phyloP scores from a whole-genome alignment of 2,113 vertebrate genomes.

The Eulacestoma nigropectus region DNA sequence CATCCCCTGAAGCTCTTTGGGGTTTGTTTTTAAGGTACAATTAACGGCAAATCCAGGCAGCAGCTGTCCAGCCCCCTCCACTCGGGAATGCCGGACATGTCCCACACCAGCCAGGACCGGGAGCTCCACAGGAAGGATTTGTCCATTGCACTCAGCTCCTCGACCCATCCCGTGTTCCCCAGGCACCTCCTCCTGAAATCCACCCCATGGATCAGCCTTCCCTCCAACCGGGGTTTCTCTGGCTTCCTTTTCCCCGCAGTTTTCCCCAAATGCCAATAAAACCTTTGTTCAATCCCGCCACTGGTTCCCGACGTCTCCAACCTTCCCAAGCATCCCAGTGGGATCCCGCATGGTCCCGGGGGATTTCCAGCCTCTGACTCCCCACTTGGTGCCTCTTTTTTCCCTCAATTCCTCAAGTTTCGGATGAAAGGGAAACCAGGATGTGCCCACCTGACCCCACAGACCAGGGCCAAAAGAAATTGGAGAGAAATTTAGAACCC shows the following conservation, averaged over 20 bases:
- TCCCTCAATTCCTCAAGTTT: not conserved
- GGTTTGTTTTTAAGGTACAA: slow-evolving; percentile 1
- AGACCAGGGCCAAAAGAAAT: not conserved
- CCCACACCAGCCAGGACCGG: fast-evolving
- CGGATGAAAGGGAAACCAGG: not conserved
- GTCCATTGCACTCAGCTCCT: fast-evolving
- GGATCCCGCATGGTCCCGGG: fast-evolving
- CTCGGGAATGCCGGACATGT: fast-evolving
- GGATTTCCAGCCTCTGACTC: fast-evolving
- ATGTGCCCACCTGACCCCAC: not conserved
- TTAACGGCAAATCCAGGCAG: not conserved
- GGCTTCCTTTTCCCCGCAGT: fast-evolving
- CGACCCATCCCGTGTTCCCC: fast-evolving
- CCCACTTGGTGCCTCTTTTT: fast-evolving
- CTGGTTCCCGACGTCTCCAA: fast-evolving
- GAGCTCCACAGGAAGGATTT: not conserved
- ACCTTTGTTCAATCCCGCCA: not conserved
- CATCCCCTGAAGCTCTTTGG: not conserved
- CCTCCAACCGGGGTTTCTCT: fast-evolving
- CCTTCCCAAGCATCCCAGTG: fast-evolving
- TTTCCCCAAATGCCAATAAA: not conserved
- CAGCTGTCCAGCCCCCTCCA: not conserved
- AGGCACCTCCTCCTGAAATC: not conserved
- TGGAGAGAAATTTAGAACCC: not conserved
- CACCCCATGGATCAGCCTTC: fast-evolving